A percentile compares a stretch with the other conserved stretches of the same genome.
Evolutionary conservation across 2,888 invertebrate genomes (phyloP).

Genomic region (Fragum whitleyi): DNA sequence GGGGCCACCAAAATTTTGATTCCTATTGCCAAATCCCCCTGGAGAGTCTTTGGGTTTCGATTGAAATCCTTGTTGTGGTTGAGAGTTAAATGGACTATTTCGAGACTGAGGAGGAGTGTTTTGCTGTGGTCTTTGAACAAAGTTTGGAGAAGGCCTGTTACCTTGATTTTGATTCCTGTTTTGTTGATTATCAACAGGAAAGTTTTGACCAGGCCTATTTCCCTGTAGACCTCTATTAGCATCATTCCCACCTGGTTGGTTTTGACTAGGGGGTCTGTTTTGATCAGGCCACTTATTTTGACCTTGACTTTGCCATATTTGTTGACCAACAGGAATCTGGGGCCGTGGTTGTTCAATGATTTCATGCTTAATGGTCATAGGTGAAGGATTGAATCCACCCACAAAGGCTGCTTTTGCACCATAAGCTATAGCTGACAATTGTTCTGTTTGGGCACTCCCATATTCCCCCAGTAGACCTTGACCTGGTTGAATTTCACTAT

Average conservation of each 20-base stretch:
- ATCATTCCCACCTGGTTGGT: conserved; percentile 38
- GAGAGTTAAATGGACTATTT: conserved; percentile 41
- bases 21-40: conserved; percentile 50
- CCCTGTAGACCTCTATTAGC: conserved; percentile 25
- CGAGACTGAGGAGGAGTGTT: conserved; percentile 44
- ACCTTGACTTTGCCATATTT: conserved; percentile 47
- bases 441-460: conserved; percentile 58
- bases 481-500: conserved; percentile 54
- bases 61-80: conserved; percentile 18
- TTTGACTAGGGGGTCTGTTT: conserved; percentile 30
- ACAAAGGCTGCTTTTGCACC: conserved; percentile 63
- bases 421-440: conserved; percentile 57
- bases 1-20: conserved; percentile 45
- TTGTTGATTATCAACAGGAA: conserved; percentile 36
- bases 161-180: conserved; percentile 56
- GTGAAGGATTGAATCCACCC: conserved; percentile 59
- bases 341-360: conserved; percentile 10
- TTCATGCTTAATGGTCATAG: conserved; percentile 53
- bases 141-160: conserved; percentile 46
- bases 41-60: conserved; percentile 12
- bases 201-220: conserved; percentile 39
- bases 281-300: conserved; percentile 45
- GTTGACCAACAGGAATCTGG: conserved; percentile 31
- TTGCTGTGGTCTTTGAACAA: conserved; percentile 44
- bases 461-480: conserved; percentile 61